These are phyloP conservation scores for Lutjanus campechanus DNA, from an alignment of 2,797 vertebrate species.

Conservation along the genomic window DNA sequence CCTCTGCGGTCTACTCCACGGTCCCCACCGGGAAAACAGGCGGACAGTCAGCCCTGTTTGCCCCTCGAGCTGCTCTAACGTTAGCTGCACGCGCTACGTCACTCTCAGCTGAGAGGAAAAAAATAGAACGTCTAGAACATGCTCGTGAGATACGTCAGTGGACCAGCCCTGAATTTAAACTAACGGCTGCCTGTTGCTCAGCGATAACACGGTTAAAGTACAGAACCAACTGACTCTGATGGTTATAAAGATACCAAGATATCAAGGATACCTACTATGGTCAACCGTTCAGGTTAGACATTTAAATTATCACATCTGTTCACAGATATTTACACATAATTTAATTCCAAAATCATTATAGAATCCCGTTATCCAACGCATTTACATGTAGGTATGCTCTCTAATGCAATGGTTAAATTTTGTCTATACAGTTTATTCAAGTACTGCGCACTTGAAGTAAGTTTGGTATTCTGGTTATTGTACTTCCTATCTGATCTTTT, in stretches of 20 bases:
- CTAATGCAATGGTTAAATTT: too few species aligned
- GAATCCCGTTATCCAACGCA: too few species aligned
- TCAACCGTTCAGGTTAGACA: neutral
- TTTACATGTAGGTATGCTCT: too few species aligned
- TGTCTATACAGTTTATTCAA: too few species aligned
- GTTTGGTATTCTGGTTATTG: too few species aligned
- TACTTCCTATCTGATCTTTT: too few species aligned
- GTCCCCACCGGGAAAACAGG: neutral
- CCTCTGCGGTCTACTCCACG: neutral
- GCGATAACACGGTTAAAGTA: neutral
- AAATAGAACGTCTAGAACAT: slow-evolving; percentile 72
- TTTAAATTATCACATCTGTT: too few species aligned
- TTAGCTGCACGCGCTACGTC: slow-evolving; percentile 70
- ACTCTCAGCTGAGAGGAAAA: slow-evolving; percentile 71
- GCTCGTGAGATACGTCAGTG: slow-evolving; percentile 60
- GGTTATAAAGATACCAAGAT: too few species aligned
- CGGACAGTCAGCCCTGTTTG: neutral
- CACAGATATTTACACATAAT: too few species aligned
- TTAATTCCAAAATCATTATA: too few species aligned
- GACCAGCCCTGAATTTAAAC: slow-evolving; percentile 46
- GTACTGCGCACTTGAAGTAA: too few species aligned
- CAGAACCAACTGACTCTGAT: neutral
- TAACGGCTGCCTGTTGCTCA: slow-evolving; percentile 28
- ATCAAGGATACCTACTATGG: neutral
- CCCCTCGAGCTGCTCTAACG: neutral